These are phyloP conservation scores for Mystacornis crossleyi DNA, from an alignment of 2,113 vertebrate genomes.

Conservation along the genomic window DNA sequence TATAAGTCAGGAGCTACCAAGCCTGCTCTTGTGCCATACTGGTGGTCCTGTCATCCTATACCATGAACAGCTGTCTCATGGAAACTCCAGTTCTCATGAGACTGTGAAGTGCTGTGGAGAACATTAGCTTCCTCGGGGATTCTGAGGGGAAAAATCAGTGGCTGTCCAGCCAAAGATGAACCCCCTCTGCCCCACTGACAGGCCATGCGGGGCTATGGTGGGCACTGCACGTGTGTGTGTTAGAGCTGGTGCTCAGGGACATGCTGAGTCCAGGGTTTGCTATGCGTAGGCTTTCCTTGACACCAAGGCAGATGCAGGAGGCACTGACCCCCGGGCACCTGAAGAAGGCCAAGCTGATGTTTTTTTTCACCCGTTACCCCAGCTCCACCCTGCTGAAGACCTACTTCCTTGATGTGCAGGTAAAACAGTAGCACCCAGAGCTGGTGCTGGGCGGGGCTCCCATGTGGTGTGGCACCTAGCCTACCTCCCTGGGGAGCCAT, in stretches of 20 bases:
- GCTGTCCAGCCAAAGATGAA: background rate
- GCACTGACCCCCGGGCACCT: slow-evolving; percentile 89
- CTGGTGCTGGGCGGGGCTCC: background rate
- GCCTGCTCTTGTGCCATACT: background rate
- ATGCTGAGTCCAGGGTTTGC: rapidly evolving
- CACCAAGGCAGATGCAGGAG: slow-evolving; percentile 86
- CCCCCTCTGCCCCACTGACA: background rate
- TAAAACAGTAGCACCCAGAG: background rate
- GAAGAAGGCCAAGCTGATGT: slow-evolving; percentile 98
- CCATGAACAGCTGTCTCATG: background rate
- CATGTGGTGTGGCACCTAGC: rapidly evolving
- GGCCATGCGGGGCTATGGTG: rapidly evolving
- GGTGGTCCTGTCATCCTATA: background rate
- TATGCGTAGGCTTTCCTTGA: slow-evolving; percentile 77
- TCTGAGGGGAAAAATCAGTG: background rate
- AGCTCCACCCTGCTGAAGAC: slow-evolving; percentile 91
- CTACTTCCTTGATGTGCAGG: slow-evolving; percentile 95
- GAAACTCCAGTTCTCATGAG: background rate
- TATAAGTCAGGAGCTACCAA: background rate
- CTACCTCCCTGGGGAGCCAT: rapidly evolving
- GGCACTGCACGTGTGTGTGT: background rate
- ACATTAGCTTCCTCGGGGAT: background rate
- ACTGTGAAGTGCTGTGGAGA: background rate
- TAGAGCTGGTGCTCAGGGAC: background rate
- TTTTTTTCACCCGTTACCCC: slow-evolving; percentile 96